Base-by-base conservation (phyloP, 2,797 vertebrate genomes). In the Helarctos malayanus region DNA sequence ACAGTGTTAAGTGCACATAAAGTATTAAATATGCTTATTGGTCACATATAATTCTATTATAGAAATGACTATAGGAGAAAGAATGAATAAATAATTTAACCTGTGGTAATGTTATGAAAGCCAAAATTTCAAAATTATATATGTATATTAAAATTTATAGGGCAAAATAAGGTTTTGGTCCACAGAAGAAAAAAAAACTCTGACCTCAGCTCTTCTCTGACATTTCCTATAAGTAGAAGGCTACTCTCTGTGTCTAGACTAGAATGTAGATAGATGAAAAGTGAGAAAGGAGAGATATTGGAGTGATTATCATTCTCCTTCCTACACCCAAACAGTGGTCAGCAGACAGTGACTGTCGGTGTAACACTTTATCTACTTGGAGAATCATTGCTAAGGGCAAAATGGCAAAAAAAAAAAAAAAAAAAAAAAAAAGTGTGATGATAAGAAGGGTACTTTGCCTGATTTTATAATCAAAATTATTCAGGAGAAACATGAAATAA, bases 61-160 rank as follows among this genome's bases (percentile, higher is more conserved):
- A 75, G 61, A 27, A 54, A 41, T 49, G 5, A 63, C 76, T 95
- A 88, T 85, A 89, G 80, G 32, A 75, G 45, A 95, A 76, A 52
- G 19, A 87, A 38, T 49, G 65, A 63, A 85, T 10, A 83, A 81
- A 82, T 13, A 94, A 83, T 92, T 89, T 71, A 73, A 56, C 45
- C 27, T 59, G 32, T n/a, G 11, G 14, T 76, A 82, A 84, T 57
- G 4, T 45, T 75, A 94, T 61, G 16, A 23, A 89, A 65, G 27
- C 15, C 54, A 80, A 89, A 81, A 35, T 3, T 69, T 93, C 11
- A 23, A 87, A 86, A 79, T 79, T 92, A 76, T 69, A 54, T 79
- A 69, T 87, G 25, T 19, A 73, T 81, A 81, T 73, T 87, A 92
- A 92, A 84, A 97, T 75, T 94, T 79, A 87, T 86, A 92, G 27